Evolutionary conservation across 2,888 invertebrate genomes (phyloP).

Genomic region (Drosophila seclusa): DNA sequence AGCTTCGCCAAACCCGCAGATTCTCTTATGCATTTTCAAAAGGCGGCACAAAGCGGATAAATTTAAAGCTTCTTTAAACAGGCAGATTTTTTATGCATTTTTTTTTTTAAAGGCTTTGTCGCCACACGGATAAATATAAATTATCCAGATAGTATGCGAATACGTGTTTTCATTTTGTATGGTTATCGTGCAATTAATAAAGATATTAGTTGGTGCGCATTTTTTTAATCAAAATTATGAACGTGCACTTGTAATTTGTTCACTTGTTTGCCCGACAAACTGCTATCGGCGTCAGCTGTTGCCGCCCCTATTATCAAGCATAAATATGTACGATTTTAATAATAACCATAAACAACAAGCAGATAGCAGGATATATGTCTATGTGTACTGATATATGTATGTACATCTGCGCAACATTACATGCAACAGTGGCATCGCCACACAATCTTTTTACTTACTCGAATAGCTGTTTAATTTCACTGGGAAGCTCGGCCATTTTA

Average conservation of each 20-base stretch:
- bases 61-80: conserved; percentile 15
- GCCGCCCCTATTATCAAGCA: conserved; percentile 41
- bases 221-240: conserved; percentile 8
- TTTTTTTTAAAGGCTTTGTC: background rate
- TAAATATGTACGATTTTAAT: conserved; percentile 13
- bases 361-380: conserved; percentile 56
- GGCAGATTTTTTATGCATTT: conserved; percentile 4
- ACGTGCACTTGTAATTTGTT: conserved; percentile 31
- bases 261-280: conserved; percentile 4
- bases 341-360: conserved; percentile 36
- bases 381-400: background rate
- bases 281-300: conserved; percentile 40
- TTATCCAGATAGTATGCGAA: conserved; percentile 6
- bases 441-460: conserved; percentile 68
- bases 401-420: background rate
- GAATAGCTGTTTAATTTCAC: conserved; percentile 73
- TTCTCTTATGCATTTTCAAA: background rate
- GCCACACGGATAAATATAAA: conserved; percentile 13
- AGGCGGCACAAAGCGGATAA: conserved; percentile 1
- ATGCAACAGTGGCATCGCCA: conserved; percentile 29
- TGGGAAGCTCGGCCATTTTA: conserved; percentile 74
- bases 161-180: conserved; percentile 5
- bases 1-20: conserved; percentile 3
- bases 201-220: conserved; percentile 13
- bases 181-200: conserved; percentile 16